Evolutionary conservation across 2,797 vertebrate species (phyloP).

Genomic region (Fundulus diaphanus): DNA sequence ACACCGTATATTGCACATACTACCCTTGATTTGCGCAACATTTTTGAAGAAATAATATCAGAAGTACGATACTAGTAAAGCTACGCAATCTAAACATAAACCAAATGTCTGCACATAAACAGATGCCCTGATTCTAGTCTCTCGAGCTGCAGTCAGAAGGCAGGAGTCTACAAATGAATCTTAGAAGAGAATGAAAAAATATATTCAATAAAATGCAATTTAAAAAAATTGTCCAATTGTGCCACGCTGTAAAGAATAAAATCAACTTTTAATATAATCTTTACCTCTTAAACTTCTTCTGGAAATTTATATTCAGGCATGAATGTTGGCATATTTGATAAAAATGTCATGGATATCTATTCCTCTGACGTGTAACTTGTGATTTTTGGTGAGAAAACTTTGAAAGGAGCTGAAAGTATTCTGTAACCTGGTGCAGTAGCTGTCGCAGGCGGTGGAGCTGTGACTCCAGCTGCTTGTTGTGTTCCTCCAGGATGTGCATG

Average conservation of each 20-base stretch:
- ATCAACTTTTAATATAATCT: neutral
- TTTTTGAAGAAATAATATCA: neutral
- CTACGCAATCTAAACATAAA: neutral
- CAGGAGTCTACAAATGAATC: no score
- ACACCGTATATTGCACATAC: neutral
- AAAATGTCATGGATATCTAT: neutral
- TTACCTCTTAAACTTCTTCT: neutral
- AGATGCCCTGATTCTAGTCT: no score
- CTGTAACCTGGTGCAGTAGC: constrained; percentile 92
- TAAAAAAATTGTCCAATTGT: no score
- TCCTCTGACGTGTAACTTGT: neutral
- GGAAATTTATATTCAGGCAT: neutral
- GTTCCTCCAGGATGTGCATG: constrained; percentile 98
- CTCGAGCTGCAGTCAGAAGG: no score
- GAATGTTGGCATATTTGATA: neutral
- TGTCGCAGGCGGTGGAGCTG: constrained; percentile 94
- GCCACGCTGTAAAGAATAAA: no score
- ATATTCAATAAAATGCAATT: no score
- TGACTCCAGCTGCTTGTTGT: constrained; percentile 97
- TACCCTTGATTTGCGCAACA: neutral
- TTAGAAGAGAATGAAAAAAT: no score
- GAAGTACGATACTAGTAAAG: neutral
- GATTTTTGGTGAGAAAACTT: neutral
- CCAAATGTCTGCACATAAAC: neutral
- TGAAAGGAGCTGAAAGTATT: neutral